These are phyloP conservation scores for Magallana ariakensis DNA, from an alignment of 1,140 invertebrate genomes.

Conservation along the genomic window DNA sequence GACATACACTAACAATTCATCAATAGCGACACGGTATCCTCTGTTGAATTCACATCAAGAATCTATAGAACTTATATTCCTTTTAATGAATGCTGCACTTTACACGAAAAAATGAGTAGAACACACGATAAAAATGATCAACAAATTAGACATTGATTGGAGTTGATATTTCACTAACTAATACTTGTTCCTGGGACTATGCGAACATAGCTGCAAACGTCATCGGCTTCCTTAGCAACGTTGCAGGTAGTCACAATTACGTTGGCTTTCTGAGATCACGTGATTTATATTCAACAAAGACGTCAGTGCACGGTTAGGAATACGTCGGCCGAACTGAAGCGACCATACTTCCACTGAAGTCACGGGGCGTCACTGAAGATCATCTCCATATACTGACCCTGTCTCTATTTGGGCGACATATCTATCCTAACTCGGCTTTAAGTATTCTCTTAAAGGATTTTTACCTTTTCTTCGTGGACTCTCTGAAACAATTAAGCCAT, in stretches of 20 bases:
- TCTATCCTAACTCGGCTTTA: constrained; percentile 42
- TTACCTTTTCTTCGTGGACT: constrained; percentile 39
- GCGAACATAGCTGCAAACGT: constrained; percentile 11
- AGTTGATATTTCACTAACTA: constrained; percentile 28
- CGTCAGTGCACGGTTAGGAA: not conserved
- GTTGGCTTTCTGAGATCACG: constrained; percentile 34
- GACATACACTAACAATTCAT: no score
- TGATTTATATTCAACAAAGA: constrained; percentile 15
- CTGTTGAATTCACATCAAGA: no score
- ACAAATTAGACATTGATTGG: constrained; percentile 31
- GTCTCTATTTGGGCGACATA: not conserved
- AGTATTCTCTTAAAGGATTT: constrained; percentile 41
- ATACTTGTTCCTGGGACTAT: constrained; percentile 26
- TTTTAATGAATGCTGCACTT: no score
- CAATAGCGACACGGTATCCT: no score
- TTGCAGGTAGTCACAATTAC: constrained; percentile 1
- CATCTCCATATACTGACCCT: not conserved
- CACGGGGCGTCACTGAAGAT: not conserved
- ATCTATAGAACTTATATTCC: no score
- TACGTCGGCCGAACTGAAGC: not conserved
- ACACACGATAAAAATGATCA: not conserved
- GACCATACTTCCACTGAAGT: constrained; percentile 2
- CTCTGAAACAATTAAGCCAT: constrained; percentile 42
- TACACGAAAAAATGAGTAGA: not conserved
- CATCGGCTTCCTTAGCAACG: not conserved